Conservation (phyloP, 1,140 invertebrate genomes). For the Portunus trituberculatus region DNA sequence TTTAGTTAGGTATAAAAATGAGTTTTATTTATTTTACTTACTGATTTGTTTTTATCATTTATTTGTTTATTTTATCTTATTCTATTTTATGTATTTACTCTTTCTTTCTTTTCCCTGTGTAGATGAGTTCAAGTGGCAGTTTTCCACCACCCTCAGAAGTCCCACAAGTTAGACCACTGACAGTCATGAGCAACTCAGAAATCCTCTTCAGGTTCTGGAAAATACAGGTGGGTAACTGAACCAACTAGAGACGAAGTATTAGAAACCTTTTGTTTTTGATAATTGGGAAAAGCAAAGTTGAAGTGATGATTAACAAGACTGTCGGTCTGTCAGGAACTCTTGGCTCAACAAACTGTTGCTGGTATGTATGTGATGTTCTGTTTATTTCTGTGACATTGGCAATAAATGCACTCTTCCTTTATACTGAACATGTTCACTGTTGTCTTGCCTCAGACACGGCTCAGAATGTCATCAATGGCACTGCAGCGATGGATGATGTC, state of each 20-base stretch:
- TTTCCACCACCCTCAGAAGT: neutral
- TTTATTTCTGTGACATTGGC: too few species aligned
- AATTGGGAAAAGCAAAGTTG: too few species aligned
- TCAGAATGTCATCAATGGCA: conserved; percentile 79
- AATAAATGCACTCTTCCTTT: too few species aligned
- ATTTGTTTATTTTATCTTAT: too few species aligned
- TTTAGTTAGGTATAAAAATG: too few species aligned
- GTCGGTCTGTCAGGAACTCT: too few species aligned
- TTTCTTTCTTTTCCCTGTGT: neutral
- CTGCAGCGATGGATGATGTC: conserved; percentile 81
- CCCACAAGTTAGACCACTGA: neutral
- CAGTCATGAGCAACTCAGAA: conserved; percentile 79
- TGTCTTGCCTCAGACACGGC: conserved; percentile 78
- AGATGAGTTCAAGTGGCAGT: neutral
- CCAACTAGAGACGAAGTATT: neutral
- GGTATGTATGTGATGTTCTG: too few species aligned
- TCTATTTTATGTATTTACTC: neutral
- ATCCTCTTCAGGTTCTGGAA: conserved; percentile 81
- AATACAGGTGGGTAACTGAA: conserved; percentile 79
- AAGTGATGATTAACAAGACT: too few species aligned
- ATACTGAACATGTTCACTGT: neutral
- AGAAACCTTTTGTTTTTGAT: neutral
- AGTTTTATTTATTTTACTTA: too few species aligned
- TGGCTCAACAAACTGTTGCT: too few species aligned
- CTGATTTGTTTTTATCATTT: too few species aligned